Evolutionary conservation across 2,888 invertebrate genomes (phyloP), one percentile per base, ranked within the genome.

Genomic region (Perizoma flavofasciatum): DNA sequence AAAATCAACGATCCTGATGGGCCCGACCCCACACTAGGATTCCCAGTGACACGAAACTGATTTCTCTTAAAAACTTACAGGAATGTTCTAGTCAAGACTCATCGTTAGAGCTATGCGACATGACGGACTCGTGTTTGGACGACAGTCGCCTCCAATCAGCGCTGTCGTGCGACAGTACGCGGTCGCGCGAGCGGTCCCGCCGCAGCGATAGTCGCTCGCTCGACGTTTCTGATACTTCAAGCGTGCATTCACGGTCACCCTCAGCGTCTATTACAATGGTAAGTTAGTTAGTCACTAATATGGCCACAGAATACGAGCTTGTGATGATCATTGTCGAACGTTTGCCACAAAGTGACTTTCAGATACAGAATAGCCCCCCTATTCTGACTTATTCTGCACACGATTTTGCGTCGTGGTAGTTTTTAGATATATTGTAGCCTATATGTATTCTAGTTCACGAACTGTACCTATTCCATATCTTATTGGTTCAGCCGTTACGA

Each of bases 11-110:
- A 22, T 22, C 22, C 22, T 3, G 22, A 22, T 22, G 22, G 22
- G 1, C 22, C 22, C 4, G 37, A 37, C 6, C 37, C 3, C 1
- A 37, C 4, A 6, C 6, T 5, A 37, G 37, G 7, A 37, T 6
- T 37, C 1, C 5, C 37, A 1, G 37, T 4, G 7, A 7, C 37
- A 37, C 5, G 37, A 41, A 41, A n/a, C n/a, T 41, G 5, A 41
- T 4, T 41, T 41, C 41, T 41, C n/a, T 7, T 39, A 39, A 37
- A 41, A 4, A 44, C 10, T 44, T 44, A 7, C 85, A 92, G 92
- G 92, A 92, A 66, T 91, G 92, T 85, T 92, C 90, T 86, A 92
- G 92, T 89, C 92, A 92, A 84, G 92, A 92, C 55, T 92, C 92
- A 61, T 92, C 92, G 63, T 67, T 92, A 62, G 92, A 92, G 76